Evolutionary conservation across 2,888 invertebrate species (phyloP).

Genomic region (Nymphalis c-album): DNA sequence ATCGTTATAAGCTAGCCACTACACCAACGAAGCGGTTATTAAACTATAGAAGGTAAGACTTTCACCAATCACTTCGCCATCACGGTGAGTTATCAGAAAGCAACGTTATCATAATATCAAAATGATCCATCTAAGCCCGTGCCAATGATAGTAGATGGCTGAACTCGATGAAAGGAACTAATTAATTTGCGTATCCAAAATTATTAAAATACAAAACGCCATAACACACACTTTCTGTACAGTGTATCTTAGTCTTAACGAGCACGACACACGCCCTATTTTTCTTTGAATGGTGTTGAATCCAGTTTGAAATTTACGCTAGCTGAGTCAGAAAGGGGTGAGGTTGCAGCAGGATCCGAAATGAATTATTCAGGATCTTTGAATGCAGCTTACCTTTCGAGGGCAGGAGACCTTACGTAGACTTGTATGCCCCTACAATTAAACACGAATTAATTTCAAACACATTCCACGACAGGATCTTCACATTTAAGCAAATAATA

Average conservation of each 20-base stretch:
- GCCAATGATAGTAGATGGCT: constrained; percentile 29
- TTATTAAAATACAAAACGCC: constrained; percentile 14
- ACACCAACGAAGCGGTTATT: too few species aligned
- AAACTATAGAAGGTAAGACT: too few species aligned
- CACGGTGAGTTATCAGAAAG: too few species aligned
- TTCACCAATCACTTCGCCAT: too few species aligned
- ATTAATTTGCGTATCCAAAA: constrained; percentile 34
- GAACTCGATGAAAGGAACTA: constrained; percentile 37
- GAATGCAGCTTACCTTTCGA: constrained; percentile 50
- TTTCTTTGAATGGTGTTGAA: constrained; percentile 14
- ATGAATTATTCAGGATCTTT: constrained; percentile 71
- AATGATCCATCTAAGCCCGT: constrained; percentile 25
- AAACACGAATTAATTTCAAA: constrained; percentile 13
- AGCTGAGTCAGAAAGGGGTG: constrained; percentile 33
- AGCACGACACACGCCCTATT: constrained; percentile 4
- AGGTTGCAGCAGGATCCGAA: constrained; percentile 51
- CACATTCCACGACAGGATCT: background rate
- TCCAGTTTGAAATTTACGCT: constrained; percentile 27
- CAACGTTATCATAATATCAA: constrained; percentile 10
- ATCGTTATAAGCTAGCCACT: too few species aligned
- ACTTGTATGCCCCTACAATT: constrained; percentile 26
- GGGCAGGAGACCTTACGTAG: constrained; percentile 26
- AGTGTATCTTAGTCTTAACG: constrained; percentile 10
- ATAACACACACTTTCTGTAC: background rate
- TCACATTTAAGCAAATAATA: background rate